Conservation (phyloP, 2,797 vertebrate species). For the Caiman crocodilus region DNA sequence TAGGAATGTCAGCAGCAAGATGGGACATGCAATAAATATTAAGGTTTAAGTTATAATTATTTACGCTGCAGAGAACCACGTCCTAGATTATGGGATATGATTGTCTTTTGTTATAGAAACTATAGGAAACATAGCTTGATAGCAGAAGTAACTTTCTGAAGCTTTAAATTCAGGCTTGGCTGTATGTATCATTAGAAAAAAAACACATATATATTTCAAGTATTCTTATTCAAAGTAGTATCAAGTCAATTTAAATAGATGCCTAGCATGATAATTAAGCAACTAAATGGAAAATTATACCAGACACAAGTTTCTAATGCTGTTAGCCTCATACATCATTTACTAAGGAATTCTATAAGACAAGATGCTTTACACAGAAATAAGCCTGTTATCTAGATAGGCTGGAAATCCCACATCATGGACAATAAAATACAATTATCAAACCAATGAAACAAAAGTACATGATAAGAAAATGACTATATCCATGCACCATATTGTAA, state of each 20-base stretch:
- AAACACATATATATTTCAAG: not conserved
- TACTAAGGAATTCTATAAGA: not conserved
- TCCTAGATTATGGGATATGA: constrained; percentile 58
- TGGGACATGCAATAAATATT: constrained; percentile 74
- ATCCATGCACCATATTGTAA: not conserved
- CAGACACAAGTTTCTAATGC: not conserved
- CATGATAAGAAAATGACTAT: not conserved
- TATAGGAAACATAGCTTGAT: constrained; percentile 33
- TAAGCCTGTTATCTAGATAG: not conserved
- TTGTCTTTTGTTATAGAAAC: constrained; percentile 61
- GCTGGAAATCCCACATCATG: not conserved
- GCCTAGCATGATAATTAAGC: not conserved
- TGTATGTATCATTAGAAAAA: not conserved
- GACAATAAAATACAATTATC: not conserved
- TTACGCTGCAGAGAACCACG: constrained; percentile 58
- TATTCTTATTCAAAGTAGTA: no score
- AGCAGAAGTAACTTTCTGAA: constrained; percentile 33
- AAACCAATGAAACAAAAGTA: not conserved
- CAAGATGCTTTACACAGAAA: not conserved
- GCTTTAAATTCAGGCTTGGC: not conserved
- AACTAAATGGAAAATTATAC: not conserved
- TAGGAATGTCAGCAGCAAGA: constrained; percentile 68
- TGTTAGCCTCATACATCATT: not conserved
- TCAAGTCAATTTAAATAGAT: not conserved
- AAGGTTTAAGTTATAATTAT: constrained; percentile 65